Conservation (phyloP, 37 sponge, comb jelly and placozoan species). For the Oopsacas minuta region DNA sequence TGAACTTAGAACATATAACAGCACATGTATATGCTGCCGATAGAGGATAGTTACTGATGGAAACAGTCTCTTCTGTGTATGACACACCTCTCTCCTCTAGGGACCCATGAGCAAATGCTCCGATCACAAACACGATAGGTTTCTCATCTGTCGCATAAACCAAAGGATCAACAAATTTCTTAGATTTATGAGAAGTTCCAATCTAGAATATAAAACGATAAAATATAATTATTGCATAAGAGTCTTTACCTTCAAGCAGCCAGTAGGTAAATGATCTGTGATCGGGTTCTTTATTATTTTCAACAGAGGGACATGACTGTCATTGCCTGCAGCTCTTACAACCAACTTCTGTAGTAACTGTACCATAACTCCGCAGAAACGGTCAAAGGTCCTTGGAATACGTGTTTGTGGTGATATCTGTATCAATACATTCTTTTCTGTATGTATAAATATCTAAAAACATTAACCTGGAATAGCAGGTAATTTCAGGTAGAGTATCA, state of each 20-base stretch:
- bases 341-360: slow-evolving; percentile 93
- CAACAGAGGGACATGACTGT: slow-evolving; percentile 88
- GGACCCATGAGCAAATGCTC: slow-evolving; percentile 92
- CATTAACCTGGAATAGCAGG: no score
- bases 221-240: neutral
- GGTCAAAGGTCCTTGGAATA: slow-evolving; percentile 90
- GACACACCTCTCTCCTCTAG: slow-evolving; percentile 57
- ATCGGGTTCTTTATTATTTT: slow-evolving; percentile 97
- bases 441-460: slow-evolving; percentile 63
- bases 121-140: slow-evolving; percentile 90
- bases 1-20: slow-evolving; percentile 84
- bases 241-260: slow-evolving; percentile 46
- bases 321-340: slow-evolving; percentile 67
- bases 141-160: slow-evolving; percentile 56
- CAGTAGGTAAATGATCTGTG: slow-evolving; percentile 80
- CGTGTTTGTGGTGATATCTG: slow-evolving; percentile 83
- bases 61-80: slow-evolving; percentile 76
- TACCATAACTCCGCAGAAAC: slow-evolving; percentile 97
- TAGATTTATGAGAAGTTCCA: slow-evolving; percentile 77
- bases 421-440: slow-evolving; percentile 87
- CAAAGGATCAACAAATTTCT: slow-evolving; percentile 55
- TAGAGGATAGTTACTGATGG: slow-evolving; percentile 90
- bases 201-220: slow-evolving; percentile 12
- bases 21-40: slow-evolving; percentile 95
- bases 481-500: no score